These are phyloP conservation scores for Shinisaurus crocodilurus DNA, from an alignment of 2,113 vertebrate genomes.

Conservation along the genomic window DNA sequence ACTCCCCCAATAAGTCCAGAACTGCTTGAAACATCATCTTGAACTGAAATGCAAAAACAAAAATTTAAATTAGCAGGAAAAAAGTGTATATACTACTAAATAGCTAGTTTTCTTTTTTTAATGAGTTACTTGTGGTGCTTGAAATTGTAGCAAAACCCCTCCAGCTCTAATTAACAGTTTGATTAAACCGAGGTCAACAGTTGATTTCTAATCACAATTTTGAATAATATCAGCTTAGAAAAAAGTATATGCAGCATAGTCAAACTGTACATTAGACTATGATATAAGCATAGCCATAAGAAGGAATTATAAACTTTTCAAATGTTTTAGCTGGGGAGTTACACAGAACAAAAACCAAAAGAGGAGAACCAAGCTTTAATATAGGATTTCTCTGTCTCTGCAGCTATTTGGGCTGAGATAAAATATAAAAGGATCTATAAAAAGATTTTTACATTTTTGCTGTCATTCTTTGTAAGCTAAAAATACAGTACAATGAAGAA, in stretches of 20 bases:
- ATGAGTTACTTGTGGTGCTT: too few relatives aligned
- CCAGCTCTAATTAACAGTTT: background rate
- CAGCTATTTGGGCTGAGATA: background rate
- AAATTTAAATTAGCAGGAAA: constrained; percentile 52
- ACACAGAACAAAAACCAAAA: background rate
- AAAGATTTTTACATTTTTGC: background rate
- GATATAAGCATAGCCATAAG: background rate
- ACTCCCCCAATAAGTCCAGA: constrained; percentile 74
- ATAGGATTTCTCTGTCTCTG: background rate
- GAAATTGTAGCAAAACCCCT: background rate
- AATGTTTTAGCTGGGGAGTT: background rate
- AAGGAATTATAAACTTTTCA: background rate
- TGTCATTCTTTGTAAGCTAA: background rate
- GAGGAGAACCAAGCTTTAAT: background rate
- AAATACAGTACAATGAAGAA: background rate
- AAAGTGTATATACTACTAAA: background rate
- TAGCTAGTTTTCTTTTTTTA: background rate
- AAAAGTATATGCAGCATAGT: background rate
- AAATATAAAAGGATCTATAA: constrained; percentile 2
- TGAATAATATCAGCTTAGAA: background rate
- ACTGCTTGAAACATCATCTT: constrained; percentile 84
- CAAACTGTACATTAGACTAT: background rate
- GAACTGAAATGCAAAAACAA: constrained; percentile 79
- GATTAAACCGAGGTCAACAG: background rate
- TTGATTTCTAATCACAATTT: background rate